These are phyloP conservation scores for Drosophila atripex DNA, from an alignment of 2,888 invertebrate genomes.

Conservation along the genomic window DNA sequence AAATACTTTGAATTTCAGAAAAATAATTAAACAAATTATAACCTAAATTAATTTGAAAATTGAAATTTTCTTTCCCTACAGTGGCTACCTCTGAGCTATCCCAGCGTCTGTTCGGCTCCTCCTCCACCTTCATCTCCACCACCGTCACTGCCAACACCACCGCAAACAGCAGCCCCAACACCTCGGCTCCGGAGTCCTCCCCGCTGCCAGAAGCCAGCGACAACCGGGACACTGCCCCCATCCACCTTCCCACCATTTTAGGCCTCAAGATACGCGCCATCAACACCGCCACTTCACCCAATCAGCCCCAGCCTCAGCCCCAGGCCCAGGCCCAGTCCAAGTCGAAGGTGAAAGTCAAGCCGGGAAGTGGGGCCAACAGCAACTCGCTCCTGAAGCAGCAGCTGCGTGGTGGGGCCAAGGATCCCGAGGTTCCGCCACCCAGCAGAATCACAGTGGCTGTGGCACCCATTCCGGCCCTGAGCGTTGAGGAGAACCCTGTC, in stretches of 20 bases:
- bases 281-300: constrained; percentile 49
- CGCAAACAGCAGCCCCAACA: neutral
- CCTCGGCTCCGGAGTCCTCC: constrained; percentile 9
- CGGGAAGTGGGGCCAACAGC: constrained; percentile 21
- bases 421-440: constrained; percentile 53
- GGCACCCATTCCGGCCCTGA: constrained; percentile 7
- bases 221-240: constrained; percentile 36
- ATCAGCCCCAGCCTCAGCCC: constrained; percentile 13
- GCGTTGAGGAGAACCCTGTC: constrained; percentile 42
- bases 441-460: constrained; percentile 21
- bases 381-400: constrained; percentile 82
- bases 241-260: constrained; percentile 79
- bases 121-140: constrained; percentile 48
- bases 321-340: constrained; percentile 7
- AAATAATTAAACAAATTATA: no score
- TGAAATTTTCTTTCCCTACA: no score
- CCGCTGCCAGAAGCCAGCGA: constrained; percentile 44
- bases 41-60: no score
- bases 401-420: constrained; percentile 76
- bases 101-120: constrained; percentile 80
- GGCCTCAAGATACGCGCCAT: constrained; percentile 79
- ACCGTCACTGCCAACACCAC: constrained; percentile 8
- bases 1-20: no score
- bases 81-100: constrained; percentile 81
- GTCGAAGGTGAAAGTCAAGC: constrained; percentile 40